Evolutionary conservation across 2,113 vertebrate genomes (phyloP), one percentile per base, ranked within the genome.

Genomic region (Neolamprologus tretocephalus): DNA sequence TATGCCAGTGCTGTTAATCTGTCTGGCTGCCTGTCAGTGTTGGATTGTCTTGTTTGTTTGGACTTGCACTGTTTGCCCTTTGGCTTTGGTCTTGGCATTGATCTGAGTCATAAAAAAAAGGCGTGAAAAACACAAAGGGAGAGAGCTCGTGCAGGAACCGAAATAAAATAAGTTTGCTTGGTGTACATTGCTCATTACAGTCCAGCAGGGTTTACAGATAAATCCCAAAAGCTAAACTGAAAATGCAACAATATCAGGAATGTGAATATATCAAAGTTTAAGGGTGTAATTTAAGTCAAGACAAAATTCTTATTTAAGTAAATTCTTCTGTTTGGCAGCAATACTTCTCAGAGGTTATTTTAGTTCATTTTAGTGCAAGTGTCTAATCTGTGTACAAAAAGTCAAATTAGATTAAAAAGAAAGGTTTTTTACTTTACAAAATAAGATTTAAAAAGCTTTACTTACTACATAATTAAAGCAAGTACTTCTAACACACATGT

Each of bases 41-140:
- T 83, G 79, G 49, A 86, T 90, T 85, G 82, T 83, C 57, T 68
- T 86, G 66, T 89, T 92, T 91, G 42, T 87, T 91, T 91, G 89
- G 84, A 54, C 86, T 82, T 78, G 75, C 4, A 11, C 61, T 83
- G 73, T 86, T 42, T 86, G 86, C 86, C 87, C 87, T 91, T 89
- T 89, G 79, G 80, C 87, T 87, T 47, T 9, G 68, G 87, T 63
- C 9, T 49, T 19, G 19, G 84, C 86, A 82, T 51, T 68, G 81
- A 89, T 89, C 58, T 19, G n/a, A 84, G 37, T 82, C 19, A 28
- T 81, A 54, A 85, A 87, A 57, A 55, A 5, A 61, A 11, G 55
- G 13, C 6, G 9, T 71, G 68, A 63, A 14, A 35, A 82, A 88
- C 80, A 81, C 33, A 82, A 26, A 17, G n/a, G 28, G 13, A 37